Evolutionary conservation across 2,797 vertebrate genomes (phyloP).

Genomic region (Aplochiton taeniatus): DNA sequence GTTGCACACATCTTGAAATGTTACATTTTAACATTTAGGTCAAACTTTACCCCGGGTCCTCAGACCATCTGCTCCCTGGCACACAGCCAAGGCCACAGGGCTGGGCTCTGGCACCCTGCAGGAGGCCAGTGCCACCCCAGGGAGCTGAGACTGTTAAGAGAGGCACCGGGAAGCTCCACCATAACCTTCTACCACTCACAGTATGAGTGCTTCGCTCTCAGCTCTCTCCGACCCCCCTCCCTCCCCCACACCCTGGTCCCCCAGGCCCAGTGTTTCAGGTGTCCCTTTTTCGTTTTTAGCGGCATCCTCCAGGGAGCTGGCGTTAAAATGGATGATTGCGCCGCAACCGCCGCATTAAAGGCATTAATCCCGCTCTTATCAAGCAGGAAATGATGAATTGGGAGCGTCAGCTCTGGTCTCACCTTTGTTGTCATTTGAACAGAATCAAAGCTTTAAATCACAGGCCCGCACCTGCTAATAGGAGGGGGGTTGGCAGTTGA

Average conservation of each 20-base stretch:
- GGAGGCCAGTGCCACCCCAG: constrained; percentile 30
- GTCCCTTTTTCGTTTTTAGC: constrained; percentile 74
- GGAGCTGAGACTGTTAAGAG: constrained; percentile 25
- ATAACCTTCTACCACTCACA: constrained; percentile 32
- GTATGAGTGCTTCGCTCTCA: neutral
- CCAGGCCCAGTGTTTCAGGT: constrained; percentile 70
- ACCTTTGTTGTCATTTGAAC: constrained; percentile 82
- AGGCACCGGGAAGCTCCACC: constrained; percentile 42
- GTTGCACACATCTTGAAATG: constrained; percentile 51
- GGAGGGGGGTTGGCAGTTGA: constrained; percentile 65
- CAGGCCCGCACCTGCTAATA: constrained; percentile 75
- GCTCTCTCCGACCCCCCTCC: too few species aligned
- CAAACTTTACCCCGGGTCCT: constrained; percentile 74
- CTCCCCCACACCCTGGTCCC: constrained; percentile 53
- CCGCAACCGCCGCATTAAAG: constrained; percentile 74
- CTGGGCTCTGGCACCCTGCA: constrained; percentile 52
- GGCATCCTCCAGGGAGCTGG: constrained; percentile 66
- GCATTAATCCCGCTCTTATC: constrained; percentile 81
- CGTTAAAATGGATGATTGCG: constrained; percentile 79
- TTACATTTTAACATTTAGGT: constrained; percentile 73
- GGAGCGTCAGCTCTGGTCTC: constrained; percentile 74
- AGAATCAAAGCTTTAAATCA: constrained; percentile 84
- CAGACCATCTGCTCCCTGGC: constrained; percentile 77
- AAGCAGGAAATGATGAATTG: constrained; percentile 79
- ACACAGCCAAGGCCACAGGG: constrained; percentile 70